Evolutionary conservation across 2,888 invertebrate species (phyloP), one percentile per base, ranked within the genome.

Genomic region (Oxycera nigricornis): DNA sequence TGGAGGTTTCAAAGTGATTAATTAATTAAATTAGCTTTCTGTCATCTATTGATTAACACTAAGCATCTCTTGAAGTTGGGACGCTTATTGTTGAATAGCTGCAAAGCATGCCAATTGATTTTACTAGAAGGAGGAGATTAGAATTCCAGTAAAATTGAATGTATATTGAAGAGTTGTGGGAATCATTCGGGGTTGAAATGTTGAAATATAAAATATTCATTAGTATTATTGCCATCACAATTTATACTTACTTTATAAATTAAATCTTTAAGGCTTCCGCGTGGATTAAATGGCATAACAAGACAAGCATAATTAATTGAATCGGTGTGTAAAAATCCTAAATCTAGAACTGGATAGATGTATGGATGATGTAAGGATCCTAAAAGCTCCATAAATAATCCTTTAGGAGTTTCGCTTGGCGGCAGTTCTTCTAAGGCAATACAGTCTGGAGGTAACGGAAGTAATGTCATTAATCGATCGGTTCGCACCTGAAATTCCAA

Each of bases 281-380:
- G 88, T 31, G 91, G 90, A 83, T 94, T 95, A 79, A 94, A 91
- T 0, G 96, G 96, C 80, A 93, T 90, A 2, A 96, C 91, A 28
- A 94, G 88, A 74, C 95, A 89, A 30, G 90, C 93, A 83, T 89
- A 89, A 78, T 88, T 89, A 1, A 88, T 88, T 75, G 88, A 88
- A 77, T 79, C 81, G 76, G 80, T 81, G 78, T 83, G 82, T 83
- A 90, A 89, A 82, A 96, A 91, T 81, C 95, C 95, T 78, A 96
- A 87, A 82, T 96, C 95, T 79, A 95, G 86, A 28, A 96, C 91
- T 0, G 96, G 96, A 85, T 94, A 95, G 78, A 97, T 93, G 83
- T 96, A 96, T 0, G 97, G 96, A 85, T 97, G 96, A 83, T 96
- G 95, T 52, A 95, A 88, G 9, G 93, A 92, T 72, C 94, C 89